Evolutionary conservation across 2,113 vertebrate species (phyloP).

Genomic region (Loxodonta africana): DNA sequence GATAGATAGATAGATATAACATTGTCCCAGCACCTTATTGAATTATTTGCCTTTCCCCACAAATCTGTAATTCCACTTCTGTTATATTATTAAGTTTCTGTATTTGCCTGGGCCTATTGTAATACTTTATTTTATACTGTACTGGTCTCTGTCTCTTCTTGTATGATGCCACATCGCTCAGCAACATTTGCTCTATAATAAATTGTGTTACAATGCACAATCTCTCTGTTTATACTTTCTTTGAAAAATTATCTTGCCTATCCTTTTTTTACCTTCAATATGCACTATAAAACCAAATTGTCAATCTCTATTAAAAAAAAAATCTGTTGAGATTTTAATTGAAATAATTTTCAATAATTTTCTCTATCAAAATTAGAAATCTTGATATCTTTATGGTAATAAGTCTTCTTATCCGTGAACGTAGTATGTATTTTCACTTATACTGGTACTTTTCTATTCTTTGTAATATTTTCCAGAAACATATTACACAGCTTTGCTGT

Average conservation of each 20-base stretch:
- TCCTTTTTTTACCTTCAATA: too few relatives aligned
- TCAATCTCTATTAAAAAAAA: neutral
- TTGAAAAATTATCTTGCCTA: neutral
- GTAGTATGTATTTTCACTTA: neutral
- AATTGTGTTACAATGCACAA: neutral
- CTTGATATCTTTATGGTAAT: neutral
- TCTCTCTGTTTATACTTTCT: neutral
- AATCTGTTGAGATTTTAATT: neutral
- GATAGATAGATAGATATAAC: neutral
- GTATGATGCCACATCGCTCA: neutral
- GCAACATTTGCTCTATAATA: neutral
- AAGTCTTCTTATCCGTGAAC: neutral
- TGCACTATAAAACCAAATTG: neutral
- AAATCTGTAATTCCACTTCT: neutral
- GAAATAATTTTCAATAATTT: neutral
- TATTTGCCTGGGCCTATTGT: neutral
- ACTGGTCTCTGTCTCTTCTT: neutral
- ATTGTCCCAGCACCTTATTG: neutral
- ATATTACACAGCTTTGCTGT: neutral
- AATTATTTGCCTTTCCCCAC: neutral
- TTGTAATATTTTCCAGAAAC: neutral
- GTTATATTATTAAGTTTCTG: neutral
- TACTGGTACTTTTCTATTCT: neutral
- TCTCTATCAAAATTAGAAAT: neutral
- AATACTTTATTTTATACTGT: neutral